Evolutionary conservation across 2,888 invertebrate genomes (phyloP).

Genomic region (Pocota personata): DNA sequence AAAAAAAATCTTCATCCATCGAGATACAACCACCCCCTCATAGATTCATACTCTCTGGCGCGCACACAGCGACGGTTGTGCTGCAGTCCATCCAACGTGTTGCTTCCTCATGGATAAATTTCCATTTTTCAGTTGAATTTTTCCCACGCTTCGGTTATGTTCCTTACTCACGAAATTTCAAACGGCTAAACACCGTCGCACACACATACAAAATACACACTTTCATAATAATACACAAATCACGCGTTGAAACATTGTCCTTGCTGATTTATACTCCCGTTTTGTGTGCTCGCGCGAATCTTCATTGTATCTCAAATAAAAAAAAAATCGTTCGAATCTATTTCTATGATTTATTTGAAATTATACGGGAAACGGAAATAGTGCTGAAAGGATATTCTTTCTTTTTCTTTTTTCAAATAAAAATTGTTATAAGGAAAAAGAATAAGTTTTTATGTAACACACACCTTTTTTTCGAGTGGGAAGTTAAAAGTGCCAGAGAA

Average conservation of each 20-base stretch:
- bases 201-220: constrained; percentile 50
- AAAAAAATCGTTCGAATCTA: not conserved
- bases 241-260: constrained; percentile 64
- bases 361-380: constrained; percentile 39
- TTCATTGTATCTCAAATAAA: not conserved
- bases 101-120: constrained; percentile 74
- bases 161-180: constrained; percentile 74
- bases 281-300: constrained; percentile 45
- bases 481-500: not conserved
- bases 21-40: constrained; percentile 46
- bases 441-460: constrained; percentile 41
- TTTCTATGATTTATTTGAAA: constrained; percentile 21
- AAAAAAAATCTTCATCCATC: not conserved
- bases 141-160: constrained; percentile 76
- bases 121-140: constrained; percentile 75
- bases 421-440: not conserved
- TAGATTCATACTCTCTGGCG: constrained; percentile 61
- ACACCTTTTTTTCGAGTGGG: constrained; percentile 21
- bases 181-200: constrained; percentile 69
- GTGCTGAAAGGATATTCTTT: constrained; percentile 39
- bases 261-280: constrained; percentile 47
- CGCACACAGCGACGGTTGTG: constrained; percentile 59
- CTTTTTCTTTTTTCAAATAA: not conserved
- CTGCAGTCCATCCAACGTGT: constrained; percentile 75
- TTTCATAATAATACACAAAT: constrained; percentile 31